These are phyloP conservation scores for Oreochromis spilurus DNA, from an alignment of 2,113 vertebrate genomes.

Conservation along the genomic window DNA sequence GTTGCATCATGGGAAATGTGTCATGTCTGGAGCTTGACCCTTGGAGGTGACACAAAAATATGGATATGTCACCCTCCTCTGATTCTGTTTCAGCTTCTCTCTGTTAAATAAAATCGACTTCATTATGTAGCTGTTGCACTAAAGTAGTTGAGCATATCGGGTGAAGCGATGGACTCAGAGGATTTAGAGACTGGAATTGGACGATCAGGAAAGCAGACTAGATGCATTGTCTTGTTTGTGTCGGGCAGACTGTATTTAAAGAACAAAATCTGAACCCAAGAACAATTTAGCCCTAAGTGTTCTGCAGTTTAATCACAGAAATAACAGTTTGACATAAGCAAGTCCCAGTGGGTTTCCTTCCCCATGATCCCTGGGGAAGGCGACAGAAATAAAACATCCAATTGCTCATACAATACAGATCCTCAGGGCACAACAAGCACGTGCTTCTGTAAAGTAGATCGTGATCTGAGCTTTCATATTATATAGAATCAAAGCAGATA, in stretches of 20 bases:
- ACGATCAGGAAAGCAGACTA: background rate
- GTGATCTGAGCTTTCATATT: background rate
- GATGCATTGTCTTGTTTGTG: background rate
- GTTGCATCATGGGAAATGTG: background rate
- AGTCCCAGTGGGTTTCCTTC: background rate
- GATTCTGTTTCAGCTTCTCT: background rate
- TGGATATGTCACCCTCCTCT: background rate
- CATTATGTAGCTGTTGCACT: background rate
- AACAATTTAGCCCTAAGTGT: background rate
- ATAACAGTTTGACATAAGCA: background rate
- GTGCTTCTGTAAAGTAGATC: background rate
- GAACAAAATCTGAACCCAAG: background rate
- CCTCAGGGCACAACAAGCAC: background rate
- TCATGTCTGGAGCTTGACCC: background rate
- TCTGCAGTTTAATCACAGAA: background rate
- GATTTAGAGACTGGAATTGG: background rate
- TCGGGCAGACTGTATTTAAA: background rate
- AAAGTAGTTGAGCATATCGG: no score
- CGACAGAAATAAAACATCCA: constrained; percentile 8
- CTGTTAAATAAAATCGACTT: background rate
- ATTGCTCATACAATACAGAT: background rate
- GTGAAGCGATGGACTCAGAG: background rate
- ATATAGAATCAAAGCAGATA: background rate
- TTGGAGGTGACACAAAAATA: background rate
- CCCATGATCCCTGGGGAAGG: background rate